phyloP scores from a whole-genome alignment of 2,888 invertebrate species.

The Antheraea yamamai region DNA sequence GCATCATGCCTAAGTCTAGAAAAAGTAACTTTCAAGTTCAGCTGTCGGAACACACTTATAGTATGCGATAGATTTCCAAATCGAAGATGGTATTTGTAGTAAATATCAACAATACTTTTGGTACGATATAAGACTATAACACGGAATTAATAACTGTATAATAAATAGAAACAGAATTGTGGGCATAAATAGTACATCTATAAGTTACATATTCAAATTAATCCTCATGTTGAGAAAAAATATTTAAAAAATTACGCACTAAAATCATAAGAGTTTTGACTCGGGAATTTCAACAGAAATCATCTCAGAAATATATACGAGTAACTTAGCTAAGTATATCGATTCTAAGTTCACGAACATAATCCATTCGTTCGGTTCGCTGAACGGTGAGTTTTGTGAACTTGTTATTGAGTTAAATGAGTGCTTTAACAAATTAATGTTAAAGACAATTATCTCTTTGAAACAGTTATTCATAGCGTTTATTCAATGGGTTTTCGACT shows the following conservation, averaged over 20 bases:
- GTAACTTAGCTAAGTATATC: neutral
- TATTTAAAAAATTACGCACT: neutral
- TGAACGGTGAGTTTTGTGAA: neutral
- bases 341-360: neutral
- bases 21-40: neutral
- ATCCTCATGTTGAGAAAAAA: no score
- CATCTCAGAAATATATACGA: neutral
- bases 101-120: no score
- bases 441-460: slow-evolving; percentile 21
- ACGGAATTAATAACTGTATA: no score
- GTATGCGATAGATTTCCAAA: neutral
- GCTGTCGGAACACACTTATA: no score
- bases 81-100: no score
- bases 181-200: no score
- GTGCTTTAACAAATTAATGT: slow-evolving; percentile 10
- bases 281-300: neutral
- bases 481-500: neutral
- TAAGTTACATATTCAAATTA: no score
- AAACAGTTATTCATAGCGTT: neutral
- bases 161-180: no score
- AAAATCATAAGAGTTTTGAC: neutral
- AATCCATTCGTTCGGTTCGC: neutral
- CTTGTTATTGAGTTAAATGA: slow-evolving; percentile 4
- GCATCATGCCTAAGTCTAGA: neutral
- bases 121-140: no score